Evolutionary conservation across 92 coral and sea anemone genomes (phyloP).

Genomic region (Porites divaricata): DNA sequence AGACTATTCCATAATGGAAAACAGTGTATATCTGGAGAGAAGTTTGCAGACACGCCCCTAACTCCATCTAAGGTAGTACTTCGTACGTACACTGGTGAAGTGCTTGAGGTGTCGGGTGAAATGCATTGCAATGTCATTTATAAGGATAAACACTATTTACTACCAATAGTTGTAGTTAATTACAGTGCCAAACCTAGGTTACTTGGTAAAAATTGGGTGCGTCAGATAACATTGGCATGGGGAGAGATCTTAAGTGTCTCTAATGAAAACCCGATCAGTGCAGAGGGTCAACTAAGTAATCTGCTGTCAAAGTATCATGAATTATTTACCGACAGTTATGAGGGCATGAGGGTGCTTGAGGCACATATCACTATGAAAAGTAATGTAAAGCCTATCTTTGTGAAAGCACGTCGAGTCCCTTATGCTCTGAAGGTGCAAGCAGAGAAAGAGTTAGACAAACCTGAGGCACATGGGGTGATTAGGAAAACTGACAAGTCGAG

Average conservation of each 20-base stretch:
- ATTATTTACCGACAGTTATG: conserved; percentile 38
- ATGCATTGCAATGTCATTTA: conserved; percentile 40
- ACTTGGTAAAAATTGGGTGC: neutral
- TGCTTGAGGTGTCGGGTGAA: conserved; percentile 28
- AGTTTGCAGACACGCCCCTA: conserved; percentile 6
- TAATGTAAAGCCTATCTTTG: too few species aligned
- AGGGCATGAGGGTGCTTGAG: conserved; percentile 50
- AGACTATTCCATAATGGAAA: conserved; percentile 59
- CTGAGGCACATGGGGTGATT: conserved; percentile 53
- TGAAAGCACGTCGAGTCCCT: too few species aligned
- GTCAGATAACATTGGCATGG: too few species aligned
- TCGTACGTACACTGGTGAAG: conserved; percentile 38
- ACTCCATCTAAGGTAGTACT: conserved; percentile 17
- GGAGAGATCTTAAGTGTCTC: too few species aligned
- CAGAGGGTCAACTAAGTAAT: too few species aligned
- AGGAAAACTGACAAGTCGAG: conserved; percentile 46
- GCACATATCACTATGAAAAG: neutral
- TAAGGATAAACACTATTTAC: conserved; percentile 50
- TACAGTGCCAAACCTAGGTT: conserved; percentile 55
- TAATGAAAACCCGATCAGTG: too few species aligned
- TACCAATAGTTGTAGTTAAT: conserved; percentile 4
- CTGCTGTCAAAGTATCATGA: conserved; percentile 40
- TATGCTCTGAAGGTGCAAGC: too few species aligned
- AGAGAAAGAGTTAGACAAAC: neutral
- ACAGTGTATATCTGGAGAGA: conserved; percentile 50